phyloP scores from a whole-genome alignment of 92 coral and sea anemone species.

The Palythoa grandiflora region DNA sequence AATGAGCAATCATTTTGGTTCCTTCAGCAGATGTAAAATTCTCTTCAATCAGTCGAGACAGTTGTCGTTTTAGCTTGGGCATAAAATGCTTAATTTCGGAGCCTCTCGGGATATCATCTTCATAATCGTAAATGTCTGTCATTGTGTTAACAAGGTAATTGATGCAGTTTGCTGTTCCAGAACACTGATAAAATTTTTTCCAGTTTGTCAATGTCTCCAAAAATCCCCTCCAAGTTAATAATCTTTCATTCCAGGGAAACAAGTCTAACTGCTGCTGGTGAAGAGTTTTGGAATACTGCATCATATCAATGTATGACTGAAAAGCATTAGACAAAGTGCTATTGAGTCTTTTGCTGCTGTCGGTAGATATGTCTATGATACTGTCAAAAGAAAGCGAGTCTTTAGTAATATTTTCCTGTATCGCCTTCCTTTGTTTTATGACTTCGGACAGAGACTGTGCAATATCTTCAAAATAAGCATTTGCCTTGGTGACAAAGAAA shows the following conservation, averaged over 20 bases:
- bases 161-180: slow-evolving; percentile 50
- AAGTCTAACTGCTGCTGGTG: neutral
- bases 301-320: neutral
- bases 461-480: slow-evolving; percentile 39
- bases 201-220: slow-evolving; percentile 17
- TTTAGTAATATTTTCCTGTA: slow-evolving; percentile 1
- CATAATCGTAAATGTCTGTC: no score
- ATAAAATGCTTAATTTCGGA: no score
- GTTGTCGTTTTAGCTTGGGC: no score
- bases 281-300: neutral
- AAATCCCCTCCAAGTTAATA: slow-evolving; percentile 20
- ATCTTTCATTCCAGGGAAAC: slow-evolving; percentile 25
- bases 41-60: no score
- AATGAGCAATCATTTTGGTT: no score
- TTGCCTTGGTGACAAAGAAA: slow-evolving; percentile 31
- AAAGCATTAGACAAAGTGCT: neutral
- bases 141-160: no score
- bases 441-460: slow-evolving; percentile 11
- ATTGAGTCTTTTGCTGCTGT: neutral
- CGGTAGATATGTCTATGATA: neutral
- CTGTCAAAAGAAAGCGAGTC: slow-evolving; percentile 18
- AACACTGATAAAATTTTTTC: slow-evolving; percentile 40
- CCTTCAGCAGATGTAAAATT: no score
- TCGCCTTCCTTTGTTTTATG: neutral
- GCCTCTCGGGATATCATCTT: no score